Evolutionary conservation across 2,797 vertebrate species (phyloP).

Genomic region (Halcyon smyrnensis): DNA sequence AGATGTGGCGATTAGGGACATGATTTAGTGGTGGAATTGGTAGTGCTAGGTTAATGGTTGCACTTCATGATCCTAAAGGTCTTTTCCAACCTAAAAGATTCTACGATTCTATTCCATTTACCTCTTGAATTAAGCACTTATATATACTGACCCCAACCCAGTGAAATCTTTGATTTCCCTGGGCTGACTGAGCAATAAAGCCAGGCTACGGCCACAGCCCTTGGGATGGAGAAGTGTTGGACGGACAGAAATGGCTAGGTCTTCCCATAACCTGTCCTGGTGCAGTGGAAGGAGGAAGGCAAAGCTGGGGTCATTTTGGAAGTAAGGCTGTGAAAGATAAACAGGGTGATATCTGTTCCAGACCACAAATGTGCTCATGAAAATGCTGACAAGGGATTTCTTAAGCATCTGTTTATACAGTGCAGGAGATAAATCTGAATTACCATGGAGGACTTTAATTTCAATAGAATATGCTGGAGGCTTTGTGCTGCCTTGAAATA

Average conservation of each 20-base stretch:
- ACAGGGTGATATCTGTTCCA: background rate
- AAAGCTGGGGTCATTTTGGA: background rate
- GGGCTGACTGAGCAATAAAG: background rate
- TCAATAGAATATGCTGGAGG: background rate
- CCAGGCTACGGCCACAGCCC: background rate
- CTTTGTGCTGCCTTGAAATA: constrained; percentile 5
- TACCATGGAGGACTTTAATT: background rate
- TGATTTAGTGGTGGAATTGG: background rate
- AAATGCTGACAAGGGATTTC: background rate
- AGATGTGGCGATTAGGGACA: background rate
- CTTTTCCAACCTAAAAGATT: background rate
- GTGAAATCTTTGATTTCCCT: background rate
- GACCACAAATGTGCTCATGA: background rate
- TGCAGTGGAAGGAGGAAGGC: fast-evolving
- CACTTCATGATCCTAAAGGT: background rate
- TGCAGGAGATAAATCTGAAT: background rate
- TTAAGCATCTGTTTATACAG: constrained; percentile 2
- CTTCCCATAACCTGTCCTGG: background rate
- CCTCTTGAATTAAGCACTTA: background rate
- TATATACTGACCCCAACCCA: background rate
- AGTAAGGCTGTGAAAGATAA: background rate
- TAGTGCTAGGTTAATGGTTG: background rate
- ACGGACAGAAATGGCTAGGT: background rate
- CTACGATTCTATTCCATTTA: background rate
- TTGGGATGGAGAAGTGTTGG: background rate